Conservation (phyloP, 2,888 invertebrate species). For the Hofmannophila pseudospretella region DNA sequence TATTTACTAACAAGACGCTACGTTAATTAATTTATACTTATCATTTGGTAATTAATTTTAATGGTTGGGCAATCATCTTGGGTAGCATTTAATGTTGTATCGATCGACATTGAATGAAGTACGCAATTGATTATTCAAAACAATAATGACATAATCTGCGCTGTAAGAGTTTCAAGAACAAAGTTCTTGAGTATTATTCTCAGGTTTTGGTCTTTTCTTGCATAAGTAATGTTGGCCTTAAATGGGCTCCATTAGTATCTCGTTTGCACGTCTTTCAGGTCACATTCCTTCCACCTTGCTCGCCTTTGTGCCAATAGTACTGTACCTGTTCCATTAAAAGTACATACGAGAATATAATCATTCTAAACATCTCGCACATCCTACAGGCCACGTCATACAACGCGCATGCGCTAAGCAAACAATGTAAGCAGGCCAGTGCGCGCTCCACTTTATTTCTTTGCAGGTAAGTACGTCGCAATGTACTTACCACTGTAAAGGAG, state of each 20-base stretch:
- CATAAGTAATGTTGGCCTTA: no score
- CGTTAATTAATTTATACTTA: conserved; percentile 3
- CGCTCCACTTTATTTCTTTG: conserved; percentile 14
- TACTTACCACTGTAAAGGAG: conserved; percentile 7
- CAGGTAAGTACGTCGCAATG: conserved; percentile 4
- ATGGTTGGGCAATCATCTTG: conserved; percentile 6
- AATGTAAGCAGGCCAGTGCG: conserved; percentile 19
- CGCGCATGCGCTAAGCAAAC: conserved; percentile 18
- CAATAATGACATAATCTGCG: no score
- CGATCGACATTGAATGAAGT: no score
- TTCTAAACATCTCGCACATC: conserved; percentile 13
- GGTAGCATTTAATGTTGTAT: neutral
- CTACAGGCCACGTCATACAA: conserved; percentile 12
- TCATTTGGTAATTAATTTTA: conserved; percentile 11
- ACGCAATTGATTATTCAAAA: no score
- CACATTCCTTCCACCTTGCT: conserved; percentile 1
- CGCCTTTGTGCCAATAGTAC: neutral
- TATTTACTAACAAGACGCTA: no score
- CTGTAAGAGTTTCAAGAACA: neutral
- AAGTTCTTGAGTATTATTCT: neutral
- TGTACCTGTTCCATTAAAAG: neutral
- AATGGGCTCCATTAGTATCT: no score
- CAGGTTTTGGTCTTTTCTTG: no score
- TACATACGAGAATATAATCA: conserved; percentile 9
- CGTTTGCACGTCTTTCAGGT: no score